Conservation (phyloP, 2,797 vertebrate species). For the Microctenopoma stevenorrisi region DNA sequence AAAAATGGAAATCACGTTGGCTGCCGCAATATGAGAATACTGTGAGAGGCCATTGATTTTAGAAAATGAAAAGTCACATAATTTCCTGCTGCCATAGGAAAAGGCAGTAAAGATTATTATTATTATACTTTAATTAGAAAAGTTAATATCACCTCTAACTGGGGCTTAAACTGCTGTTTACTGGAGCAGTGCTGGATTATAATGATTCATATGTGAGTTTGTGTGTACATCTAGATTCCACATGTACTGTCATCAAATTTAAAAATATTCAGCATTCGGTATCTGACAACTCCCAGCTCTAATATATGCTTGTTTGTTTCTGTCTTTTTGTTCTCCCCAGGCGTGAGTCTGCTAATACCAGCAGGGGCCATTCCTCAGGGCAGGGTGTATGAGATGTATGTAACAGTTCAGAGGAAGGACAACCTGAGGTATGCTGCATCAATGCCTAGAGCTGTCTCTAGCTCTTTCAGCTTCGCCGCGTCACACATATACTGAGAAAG, state of each 20-base stretch:
- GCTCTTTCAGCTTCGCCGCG: conserved; percentile 45
- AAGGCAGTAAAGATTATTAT: conserved; percentile 52
- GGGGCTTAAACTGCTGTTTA: conserved; percentile 19
- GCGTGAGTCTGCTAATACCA: conserved; percentile 96
- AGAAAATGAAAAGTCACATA: conserved; percentile 70
- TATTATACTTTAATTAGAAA: conserved; percentile 26
- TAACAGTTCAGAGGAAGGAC: conserved; percentile 98
- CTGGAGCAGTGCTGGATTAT: conserved; percentile 7
- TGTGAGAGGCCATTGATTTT: conserved; percentile 71
- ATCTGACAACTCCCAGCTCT: conserved; percentile 16
- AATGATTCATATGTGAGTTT: background rate
- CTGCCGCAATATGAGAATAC: conserved; percentile 58
- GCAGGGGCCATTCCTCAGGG: conserved; percentile 97
- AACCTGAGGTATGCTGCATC: conserved; percentile 90
- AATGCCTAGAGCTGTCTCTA: conserved; percentile 46
- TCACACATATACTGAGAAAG: conserved; percentile 30
- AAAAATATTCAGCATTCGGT: background rate
- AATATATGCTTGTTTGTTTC: conserved; percentile 24
- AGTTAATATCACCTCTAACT: conserved; percentile 25
- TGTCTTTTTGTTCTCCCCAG: conserved; percentile 76
- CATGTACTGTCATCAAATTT: background rate
- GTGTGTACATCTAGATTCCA: background rate
- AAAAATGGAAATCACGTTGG: conserved; percentile 69
- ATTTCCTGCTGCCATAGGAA: conserved; percentile 39
- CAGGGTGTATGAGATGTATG: conserved; percentile 98